Conservation (phyloP, 2,888 invertebrate species). For the Petrolisthes manimaculis region DNA sequence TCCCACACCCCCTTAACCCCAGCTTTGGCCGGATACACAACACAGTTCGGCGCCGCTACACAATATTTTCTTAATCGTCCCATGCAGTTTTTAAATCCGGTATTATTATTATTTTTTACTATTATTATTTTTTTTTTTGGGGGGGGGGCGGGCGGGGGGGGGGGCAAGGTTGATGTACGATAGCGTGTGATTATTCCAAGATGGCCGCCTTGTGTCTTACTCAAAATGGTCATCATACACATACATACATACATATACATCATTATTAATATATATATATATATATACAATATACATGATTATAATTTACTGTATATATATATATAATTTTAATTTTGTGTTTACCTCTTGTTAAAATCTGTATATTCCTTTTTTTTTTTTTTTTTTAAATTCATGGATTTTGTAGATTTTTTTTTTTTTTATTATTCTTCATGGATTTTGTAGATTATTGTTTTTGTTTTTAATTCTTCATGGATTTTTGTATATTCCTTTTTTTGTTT, state of each 20-base stretch:
- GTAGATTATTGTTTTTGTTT: not conserved
- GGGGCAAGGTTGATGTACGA: not conserved
- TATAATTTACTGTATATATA: not conserved
- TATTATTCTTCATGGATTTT: not conserved
- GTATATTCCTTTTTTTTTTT: not conserved
- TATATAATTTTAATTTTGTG: not conserved
- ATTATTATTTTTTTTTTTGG: not conserved
- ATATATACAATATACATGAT: not conserved
- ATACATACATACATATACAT: no score
- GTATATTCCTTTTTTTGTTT: not conserved
- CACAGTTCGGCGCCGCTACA: no score
- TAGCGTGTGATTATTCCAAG: not conserved
- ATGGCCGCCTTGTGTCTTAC: not conserved
- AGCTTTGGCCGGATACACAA: no score
- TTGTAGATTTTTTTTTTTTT: not conserved
- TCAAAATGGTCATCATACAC: no score
- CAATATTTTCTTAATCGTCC: no score
- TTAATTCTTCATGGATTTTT: not conserved
- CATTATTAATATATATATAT: no score
- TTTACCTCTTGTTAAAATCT: not conserved
- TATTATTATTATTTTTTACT: not conserved
- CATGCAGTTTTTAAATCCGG: not conserved
- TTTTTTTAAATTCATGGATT: not conserved
- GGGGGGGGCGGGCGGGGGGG: no score
- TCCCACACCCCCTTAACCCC: no score